Conservation (phyloP, 2,888 invertebrate genomes). For the Eristalis tenax region DNA sequence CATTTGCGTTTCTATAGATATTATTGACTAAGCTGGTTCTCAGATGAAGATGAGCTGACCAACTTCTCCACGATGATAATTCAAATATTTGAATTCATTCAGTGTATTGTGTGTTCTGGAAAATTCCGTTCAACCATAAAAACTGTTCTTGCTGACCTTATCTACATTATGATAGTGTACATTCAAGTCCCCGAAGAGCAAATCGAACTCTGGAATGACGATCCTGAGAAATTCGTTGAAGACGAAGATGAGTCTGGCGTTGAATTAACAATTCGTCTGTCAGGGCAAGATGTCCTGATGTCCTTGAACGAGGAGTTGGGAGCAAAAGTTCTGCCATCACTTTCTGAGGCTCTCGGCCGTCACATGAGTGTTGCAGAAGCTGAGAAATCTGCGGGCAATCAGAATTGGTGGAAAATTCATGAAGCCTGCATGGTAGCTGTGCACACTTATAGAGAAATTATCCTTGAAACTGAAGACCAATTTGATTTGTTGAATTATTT, state of each 20-base stretch:
- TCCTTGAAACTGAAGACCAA: slow-evolving; percentile 78
- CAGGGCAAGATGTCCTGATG: slow-evolving; percentile 85
- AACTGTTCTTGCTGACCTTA: slow-evolving; percentile 84
- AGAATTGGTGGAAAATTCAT: slow-evolving; percentile 86
- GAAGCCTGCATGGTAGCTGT: slow-evolving; percentile 86
- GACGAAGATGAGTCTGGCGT: slow-evolving; percentile 86
- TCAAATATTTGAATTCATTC: slow-evolving; percentile 86
- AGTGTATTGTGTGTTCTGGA: slow-evolving; percentile 83
- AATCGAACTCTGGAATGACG: slow-evolving; percentile 84
- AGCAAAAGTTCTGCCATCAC: slow-evolving; percentile 82
- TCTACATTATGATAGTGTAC: slow-evolving; percentile 86
- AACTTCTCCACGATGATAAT: slow-evolving; percentile 86
- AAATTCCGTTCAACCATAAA: slow-evolving; percentile 84
- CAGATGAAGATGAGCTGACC: slow-evolving; percentile 83
- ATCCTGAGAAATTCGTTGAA: slow-evolving; percentile 86
- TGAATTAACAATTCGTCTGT: slow-evolving; percentile 85
- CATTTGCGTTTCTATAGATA: too few species aligned
- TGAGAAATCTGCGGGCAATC: slow-evolving; percentile 81
- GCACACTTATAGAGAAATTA: slow-evolving; percentile 82
- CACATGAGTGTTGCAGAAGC: slow-evolving; percentile 84
- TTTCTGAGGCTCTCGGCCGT: slow-evolving; percentile 84
- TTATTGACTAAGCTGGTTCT: not conserved
- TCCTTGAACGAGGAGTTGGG: slow-evolving; percentile 83
- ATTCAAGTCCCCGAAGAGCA: slow-evolving; percentile 88
- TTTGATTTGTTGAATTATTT: slow-evolving; percentile 80